Evolutionary conservation across 2,888 invertebrate genomes (phyloP), one percentile per base, ranked within the genome.

Genomic region (Dendrolimus houi): DNA sequence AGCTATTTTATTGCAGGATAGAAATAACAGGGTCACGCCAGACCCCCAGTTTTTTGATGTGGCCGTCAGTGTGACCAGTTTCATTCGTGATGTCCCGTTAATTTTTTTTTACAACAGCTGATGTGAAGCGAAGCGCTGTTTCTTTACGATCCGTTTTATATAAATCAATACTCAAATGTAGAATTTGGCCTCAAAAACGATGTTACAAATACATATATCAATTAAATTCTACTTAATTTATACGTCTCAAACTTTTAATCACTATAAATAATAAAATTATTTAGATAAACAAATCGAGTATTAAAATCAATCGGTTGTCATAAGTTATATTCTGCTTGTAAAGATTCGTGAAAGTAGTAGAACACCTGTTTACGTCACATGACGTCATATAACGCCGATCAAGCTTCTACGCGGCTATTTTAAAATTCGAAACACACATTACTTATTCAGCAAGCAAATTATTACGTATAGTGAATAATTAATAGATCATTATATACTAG

Each of bases 1-100:
- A 89, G 87, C 85, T 88, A 87, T 87, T 89, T 86, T 88, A 89
- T 85, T 87, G 82, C 79, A 85, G 81, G 79, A 86, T 87, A 85
- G 85, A 87, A 88, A 77, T 87, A 89, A 88, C 88, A 90, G 89
- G 88, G 89, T 89, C 89, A 90, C 89, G 87, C 88, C 83, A 89
- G 85, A 85, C 87, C 87, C 88, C 86, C 85, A 81, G 85, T 85
- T 82, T 76, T 87, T 89, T 88, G 89, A 89, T 89, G 89, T 90
- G 89, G 89, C 89, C 85, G 87, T 83, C 85, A 71, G 87, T 86
- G 89, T 89, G 88, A 88, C 89, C 89, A 90, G 85, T 84, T 82
- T 79, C 74, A 77, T 84, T 84, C 78, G 75, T 75, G 78, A 83
- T 84, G 77, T 87, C 87, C 88, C 89, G 88, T 88, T 88, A 88